Conservation (phyloP, 2,113 vertebrate species). For the Brienomyrus longianalis region DNA sequence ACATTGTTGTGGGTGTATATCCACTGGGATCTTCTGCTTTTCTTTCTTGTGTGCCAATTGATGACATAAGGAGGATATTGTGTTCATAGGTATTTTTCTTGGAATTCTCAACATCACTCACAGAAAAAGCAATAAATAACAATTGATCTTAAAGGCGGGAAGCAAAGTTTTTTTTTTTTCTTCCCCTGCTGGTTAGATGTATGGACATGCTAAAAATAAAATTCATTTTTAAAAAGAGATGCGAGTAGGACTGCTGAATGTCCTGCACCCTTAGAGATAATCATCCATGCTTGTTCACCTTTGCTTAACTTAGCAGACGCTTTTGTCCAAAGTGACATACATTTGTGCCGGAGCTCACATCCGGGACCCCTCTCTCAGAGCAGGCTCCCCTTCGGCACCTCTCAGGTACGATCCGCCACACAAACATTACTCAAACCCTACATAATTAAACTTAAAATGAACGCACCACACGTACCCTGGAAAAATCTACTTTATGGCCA, state of each 20-base stretch:
- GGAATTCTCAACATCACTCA: neutral
- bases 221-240: neutral
- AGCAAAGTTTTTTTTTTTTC: neutral
- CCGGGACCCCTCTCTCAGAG: neutral
- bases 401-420: neutral
- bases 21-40: neutral
- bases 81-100: neutral
- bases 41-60: neutral
- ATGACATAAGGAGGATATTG: neutral
- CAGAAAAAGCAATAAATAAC: neutral
- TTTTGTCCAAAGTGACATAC: no score
- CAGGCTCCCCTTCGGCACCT: neutral
- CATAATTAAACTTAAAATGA: no score
- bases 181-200: neutral
- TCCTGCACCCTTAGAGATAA: neutral
- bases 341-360: neutral
- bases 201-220: neutral
- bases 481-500: no score
- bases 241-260: neutral
- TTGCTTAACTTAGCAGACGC: neutral
- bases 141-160: neutral
- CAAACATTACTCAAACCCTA: neutral
- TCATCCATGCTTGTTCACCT: neutral
- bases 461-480: no score
- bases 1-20: neutral